Evolutionary conservation across 2,888 invertebrate genomes (phyloP).

Genomic region (Drosophila setosimentum): DNA sequence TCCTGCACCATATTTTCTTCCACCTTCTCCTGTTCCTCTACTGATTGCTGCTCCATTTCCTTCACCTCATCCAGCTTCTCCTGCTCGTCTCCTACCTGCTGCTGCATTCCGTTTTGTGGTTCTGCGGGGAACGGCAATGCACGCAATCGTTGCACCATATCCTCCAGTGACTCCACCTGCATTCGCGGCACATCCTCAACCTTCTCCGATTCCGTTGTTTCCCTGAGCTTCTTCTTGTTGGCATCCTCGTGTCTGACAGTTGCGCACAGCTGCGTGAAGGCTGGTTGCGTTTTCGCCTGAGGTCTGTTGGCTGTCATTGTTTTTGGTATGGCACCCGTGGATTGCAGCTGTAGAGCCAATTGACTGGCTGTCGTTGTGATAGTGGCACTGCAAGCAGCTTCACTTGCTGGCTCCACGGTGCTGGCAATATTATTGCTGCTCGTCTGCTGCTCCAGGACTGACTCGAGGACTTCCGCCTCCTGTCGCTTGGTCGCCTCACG

Average conservation of each 20-base stretch:
- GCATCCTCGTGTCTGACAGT: slow-evolving; percentile 60
- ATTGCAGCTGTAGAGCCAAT: slow-evolving; percentile 60
- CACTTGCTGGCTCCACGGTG: slow-evolving; percentile 58
- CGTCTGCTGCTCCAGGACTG: slow-evolving; percentile 51
- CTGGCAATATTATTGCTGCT: slow-evolving; percentile 70
- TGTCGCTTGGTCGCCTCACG: slow-evolving; percentile 75
- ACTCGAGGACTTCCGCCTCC: slow-evolving; percentile 59
- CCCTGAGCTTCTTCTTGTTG: slow-evolving; percentile 48
- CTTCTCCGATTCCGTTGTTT: slow-evolving; percentile 32
- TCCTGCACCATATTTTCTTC: too few relatives aligned
- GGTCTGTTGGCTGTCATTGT: background rate
- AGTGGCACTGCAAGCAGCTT: slow-evolving; percentile 66
- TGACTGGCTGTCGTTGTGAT: slow-evolving; percentile 80
- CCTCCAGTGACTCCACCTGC: slow-evolving; percentile 68
- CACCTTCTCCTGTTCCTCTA: background rate
- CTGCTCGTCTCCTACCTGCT: background rate
- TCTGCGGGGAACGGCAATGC: slow-evolving; percentile 75
- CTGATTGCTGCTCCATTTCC: background rate
- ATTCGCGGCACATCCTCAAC: slow-evolving; percentile 8
- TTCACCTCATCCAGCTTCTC: background rate
- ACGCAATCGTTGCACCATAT: slow-evolving; percentile 82
- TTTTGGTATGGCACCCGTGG: slow-evolving; percentile 67
- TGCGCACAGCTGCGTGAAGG: slow-evolving; percentile 75
- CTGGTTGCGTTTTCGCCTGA: slow-evolving; percentile 21
- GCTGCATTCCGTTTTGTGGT: background rate